phyloP scores from a whole-genome alignment of 2,888 invertebrate species.

The Hydroisotoma schaefferi region DNA sequence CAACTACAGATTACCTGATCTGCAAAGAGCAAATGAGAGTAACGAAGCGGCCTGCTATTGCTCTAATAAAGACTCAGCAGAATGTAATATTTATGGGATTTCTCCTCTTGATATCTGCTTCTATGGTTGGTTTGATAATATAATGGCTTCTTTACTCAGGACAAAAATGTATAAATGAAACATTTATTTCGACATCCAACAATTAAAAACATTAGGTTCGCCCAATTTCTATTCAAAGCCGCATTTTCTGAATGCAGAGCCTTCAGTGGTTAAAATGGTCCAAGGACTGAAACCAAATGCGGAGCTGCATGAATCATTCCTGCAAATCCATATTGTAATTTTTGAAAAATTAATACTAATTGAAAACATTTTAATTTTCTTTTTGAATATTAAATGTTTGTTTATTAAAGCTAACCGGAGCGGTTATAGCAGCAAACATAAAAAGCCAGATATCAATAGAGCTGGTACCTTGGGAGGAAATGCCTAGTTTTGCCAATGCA shows the following conservation, averaged over 20 bases:
- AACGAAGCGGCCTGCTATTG: conserved; percentile 29
- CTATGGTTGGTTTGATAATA: conserved; percentile 19
- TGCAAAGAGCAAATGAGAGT: conserved; percentile 22
- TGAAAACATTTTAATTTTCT: neutral
- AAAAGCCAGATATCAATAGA: conserved; percentile 31
- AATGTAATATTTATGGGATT: conserved; percentile 28
- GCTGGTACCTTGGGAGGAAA: conserved; percentile 19
- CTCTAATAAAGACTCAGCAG: conserved; percentile 8
- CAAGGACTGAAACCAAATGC: conserved; percentile 22
- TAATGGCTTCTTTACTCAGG: neutral
- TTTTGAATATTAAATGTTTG: too few relatives aligned
- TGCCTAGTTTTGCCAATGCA: conserved; percentile 28
- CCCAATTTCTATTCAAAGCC: conserved; percentile 32
- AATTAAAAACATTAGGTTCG: too few relatives aligned
- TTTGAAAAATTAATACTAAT: neutral
- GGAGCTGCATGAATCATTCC: conserved; percentile 20
- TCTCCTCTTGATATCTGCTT: conserved; percentile 21
- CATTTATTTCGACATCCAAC: neutral
- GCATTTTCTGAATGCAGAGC: conserved; percentile 29
- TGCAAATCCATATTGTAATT: conserved; percentile 25
- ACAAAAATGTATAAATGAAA: neutral
- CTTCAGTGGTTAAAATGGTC: conserved; percentile 9
- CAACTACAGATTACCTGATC: conserved; percentile 26
- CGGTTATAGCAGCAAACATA: conserved; percentile 19
- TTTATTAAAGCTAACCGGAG: conserved; percentile 23